These are phyloP conservation scores for Lethenteron reissneri DNA, from an alignment of 2,113 vertebrate genomes.

Conservation along the genomic window DNA sequence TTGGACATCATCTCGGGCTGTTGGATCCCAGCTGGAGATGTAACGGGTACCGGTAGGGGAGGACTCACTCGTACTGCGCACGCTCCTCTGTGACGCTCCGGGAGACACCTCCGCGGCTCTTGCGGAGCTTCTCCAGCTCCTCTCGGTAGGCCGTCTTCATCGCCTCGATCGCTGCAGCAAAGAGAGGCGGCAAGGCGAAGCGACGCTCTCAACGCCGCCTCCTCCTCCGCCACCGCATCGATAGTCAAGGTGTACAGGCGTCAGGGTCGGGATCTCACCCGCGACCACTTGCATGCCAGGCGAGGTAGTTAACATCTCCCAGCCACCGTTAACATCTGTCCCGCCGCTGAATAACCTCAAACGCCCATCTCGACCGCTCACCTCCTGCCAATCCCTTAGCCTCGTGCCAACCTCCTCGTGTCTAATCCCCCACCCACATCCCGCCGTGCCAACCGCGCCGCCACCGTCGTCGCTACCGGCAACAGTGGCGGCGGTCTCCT, in stretches of 20 bases:
- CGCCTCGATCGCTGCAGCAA: slow-evolving; percentile 48
- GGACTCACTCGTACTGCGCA: no score
- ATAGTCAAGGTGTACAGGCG: neutral
- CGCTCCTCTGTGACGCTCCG: no score
- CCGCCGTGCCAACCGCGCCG: no score
- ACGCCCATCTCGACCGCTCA: neutral
- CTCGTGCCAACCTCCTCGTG: neutral
- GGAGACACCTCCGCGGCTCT: no score
- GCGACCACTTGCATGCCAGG: neutral
- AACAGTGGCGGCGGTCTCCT: slow-evolving; percentile 54
- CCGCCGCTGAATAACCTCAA: neutral
- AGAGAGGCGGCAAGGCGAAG: neutral
- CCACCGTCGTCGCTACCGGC: slow-evolving; percentile 26
- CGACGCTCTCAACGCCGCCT: no score
- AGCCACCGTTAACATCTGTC: neutral
- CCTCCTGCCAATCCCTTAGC: neutral
- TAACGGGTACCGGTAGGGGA: no score
- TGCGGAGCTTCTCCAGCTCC: slow-evolving; percentile 34
- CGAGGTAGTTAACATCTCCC: neutral
- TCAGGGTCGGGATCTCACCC: neutral
- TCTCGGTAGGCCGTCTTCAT: slow-evolving; percentile 71
- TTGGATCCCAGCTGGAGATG: no score
- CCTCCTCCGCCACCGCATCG: no score
- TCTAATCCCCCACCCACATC: neutral
- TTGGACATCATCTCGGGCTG: no score